Base-by-base conservation (phyloP, 1,140 invertebrate species). In the Lysiphlebus fabarum region DNA sequence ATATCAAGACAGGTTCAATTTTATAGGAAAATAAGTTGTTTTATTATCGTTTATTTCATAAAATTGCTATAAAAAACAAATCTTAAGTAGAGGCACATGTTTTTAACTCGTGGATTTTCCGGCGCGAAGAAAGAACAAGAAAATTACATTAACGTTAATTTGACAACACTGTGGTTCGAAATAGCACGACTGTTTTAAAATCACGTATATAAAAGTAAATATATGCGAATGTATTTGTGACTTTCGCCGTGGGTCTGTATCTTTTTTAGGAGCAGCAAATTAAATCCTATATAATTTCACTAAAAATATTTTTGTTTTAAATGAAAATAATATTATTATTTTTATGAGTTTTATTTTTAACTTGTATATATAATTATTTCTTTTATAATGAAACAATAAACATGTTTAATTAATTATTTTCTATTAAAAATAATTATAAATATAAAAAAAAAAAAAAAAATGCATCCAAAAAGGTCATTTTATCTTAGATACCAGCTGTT, bases 181-280 rank as follows among this genome's bases (percentile, higher is more conserved):
- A 71, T 71, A 71, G 68, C 68, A 66, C 62, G 65, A n/a, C n/a
- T n/a, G n/a, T n/a, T n/a, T n/a, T n/a, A n/a, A n/a, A n/a, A n/a
- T n/a, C n/a, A n/a, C n/a, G n/a, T n/a, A 26, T 26, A 26, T 26
- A 2, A 26, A 26, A 26, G n/a, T 26, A 4, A 2, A 26, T 4
- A 26, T 4, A 26, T 26, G 17, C 17, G 17, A 26, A 26, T 26
- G 17, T 26, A 26, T 26, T 26, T 1, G 17, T 26, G 65, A 67
- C 68, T 70, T 70, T 70, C 69, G 69, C 67, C 55, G 61, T 56
- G 62, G 61, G 60, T 61, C 56, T 26, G 40, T 38, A 40, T 44
- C 41, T 42, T 42, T 42, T 7, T 14, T 45, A 10, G 7, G 7
- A 7, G 7, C 14, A 45, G 7, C n/a, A 45, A 48, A 45, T 51